A percentile compares a stretch with the other conserved stretches of the same genome.
Conservation (phyloP, 2,113 vertebrate genomes). For the Apteryx owenii region DNA sequence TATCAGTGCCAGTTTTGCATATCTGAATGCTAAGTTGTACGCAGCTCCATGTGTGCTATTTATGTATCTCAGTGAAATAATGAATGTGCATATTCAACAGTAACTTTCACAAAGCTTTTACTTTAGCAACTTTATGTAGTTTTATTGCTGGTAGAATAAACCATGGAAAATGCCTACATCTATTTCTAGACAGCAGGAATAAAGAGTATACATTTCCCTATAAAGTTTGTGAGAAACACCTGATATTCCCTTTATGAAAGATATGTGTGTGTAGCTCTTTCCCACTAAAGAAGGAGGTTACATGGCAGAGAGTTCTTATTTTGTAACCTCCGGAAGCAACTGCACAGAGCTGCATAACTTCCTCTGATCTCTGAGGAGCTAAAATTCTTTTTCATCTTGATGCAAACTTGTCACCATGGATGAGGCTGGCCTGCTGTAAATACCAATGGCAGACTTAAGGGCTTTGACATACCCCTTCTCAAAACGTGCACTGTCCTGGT, state of each 20-base stretch:
- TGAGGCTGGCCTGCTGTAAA: neutral
- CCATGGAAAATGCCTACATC: neutral
- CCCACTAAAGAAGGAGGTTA: neutral
- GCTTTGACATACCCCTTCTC: neutral
- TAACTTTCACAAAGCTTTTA: neutral
- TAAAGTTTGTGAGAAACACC: neutral
- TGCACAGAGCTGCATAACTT: neutral
- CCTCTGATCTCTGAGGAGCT: neutral
- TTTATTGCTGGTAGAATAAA: neutral
- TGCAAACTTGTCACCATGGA: neutral
- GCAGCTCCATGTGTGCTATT: neutral
- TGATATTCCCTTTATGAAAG: neutral
- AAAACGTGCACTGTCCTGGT: neutral
- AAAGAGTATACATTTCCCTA: neutral
- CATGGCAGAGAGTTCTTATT: neutral
- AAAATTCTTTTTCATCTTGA: neutral
- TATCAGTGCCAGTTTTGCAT: neutral
- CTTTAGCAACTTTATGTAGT: neutral
- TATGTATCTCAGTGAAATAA: neutral
- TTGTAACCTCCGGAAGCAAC: neutral
- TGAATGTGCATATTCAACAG: neutral
- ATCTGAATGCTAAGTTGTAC: neutral
- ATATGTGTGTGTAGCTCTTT: neutral
- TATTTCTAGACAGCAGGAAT: neutral
- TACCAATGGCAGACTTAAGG: neutral